These are phyloP conservation scores for Ctenopoma multispine DNA, from an alignment of 2,797 vertebrate species.

Conservation along the genomic window DNA sequence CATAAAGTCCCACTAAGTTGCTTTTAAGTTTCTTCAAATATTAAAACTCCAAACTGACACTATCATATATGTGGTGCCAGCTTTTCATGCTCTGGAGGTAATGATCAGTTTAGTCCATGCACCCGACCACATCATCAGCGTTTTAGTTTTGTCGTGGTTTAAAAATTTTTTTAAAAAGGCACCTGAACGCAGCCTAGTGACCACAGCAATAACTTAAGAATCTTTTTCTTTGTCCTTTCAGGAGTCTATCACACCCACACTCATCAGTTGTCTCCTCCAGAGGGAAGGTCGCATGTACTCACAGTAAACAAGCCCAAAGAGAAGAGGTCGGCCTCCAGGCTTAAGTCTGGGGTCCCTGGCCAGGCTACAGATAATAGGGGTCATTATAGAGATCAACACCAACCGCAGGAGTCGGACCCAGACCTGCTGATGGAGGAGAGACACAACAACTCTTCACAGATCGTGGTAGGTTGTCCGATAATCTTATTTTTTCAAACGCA, in stretches of 20 bases:
- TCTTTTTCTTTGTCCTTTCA: constrained; percentile 1
- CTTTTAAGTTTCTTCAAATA: background rate
- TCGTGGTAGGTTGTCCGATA: constrained; percentile 60
- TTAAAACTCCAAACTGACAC: background rate
- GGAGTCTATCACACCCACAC: constrained; percentile 38
- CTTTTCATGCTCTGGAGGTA: no score
- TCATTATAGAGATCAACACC: constrained; percentile 70
- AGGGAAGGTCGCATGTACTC: constrained; percentile 6
- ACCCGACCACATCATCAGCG: no score
- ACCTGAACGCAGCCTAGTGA: background rate
- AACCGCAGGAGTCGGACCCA: constrained; percentile 56
- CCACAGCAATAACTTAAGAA: background rate
- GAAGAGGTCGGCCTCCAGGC: constrained; percentile 50
- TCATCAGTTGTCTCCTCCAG: constrained; percentile 23
- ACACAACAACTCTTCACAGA: constrained; percentile 71
- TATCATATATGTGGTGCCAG: no score
- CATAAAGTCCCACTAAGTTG: background rate
- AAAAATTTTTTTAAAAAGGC: no score
- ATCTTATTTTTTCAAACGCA: no score
- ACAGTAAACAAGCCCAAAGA: constrained; percentile 37
- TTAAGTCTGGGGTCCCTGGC: constrained; percentile 23
- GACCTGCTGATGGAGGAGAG: constrained; percentile 75
- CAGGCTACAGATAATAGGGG: constrained; percentile 57
- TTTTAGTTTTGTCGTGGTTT: no score
- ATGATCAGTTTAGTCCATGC: no score